Base-by-base conservation (phyloP, 2,888 invertebrate genomes). In the Allygus modestus region DNA sequence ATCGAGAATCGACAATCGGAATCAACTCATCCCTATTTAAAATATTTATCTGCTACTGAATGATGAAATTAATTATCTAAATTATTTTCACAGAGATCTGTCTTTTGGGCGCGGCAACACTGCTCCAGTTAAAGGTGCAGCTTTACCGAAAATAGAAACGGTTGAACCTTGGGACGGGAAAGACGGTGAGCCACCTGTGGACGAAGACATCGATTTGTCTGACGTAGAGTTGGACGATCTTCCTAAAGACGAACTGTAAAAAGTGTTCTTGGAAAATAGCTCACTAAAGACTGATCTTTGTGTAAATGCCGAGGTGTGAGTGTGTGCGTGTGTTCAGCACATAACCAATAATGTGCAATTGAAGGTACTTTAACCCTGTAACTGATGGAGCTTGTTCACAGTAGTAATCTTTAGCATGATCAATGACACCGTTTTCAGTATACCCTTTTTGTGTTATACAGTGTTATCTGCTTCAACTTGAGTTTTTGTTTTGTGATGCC, bases 81-180 rank as follows among this genome's bases (percentile, higher is more conserved):
- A 4, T 37, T 41, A 71, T 71, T 71, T n/a, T 71, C 41, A 12
- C 90, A 94, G 97, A 89, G 98, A 98, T 89, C 92, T 99, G 33
- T 96, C 97, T 11, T 98, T 96, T 90, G 99, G 99, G 0, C 95
- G 97, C 87, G 98, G 98, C 0, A 96, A 96, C 79, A 98, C 98
- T 0, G 95, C 96, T 0, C 97, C 98, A 0, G 94, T 98, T 0
- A 94, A 94, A 88, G 97, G 97, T 23, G 95, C 96, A 0, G 92
- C 94, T 88, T 92, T 98, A 89, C 98, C 98, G 11, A 92, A 92
- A 87, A 93, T 97, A 61, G 89, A 91, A 11, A 91, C 91, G 65
- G 92, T 93, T 0, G 95, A 95, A 31, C 92, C 96, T 0, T 99
- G 99, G 99, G 98, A 99, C 90, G 99, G 99, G 23, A 96, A 98